Evolutionary conservation across 2,113 vertebrate genomes (phyloP), one percentile per base, ranked within the genome.

Genomic region (Elanoides forficatus): DNA sequence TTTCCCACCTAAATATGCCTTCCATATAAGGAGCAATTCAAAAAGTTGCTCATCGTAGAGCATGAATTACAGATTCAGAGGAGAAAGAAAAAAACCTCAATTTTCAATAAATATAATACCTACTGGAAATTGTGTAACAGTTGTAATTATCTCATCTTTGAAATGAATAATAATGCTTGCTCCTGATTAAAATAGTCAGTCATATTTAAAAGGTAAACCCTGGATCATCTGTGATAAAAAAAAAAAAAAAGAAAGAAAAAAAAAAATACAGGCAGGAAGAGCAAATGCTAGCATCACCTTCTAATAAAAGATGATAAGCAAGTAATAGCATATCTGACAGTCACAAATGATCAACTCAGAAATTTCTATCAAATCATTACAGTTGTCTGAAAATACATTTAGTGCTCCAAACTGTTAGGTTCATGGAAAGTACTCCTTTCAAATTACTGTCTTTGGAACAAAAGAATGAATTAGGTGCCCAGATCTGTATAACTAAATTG

Each of bases 391-490:
- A 97, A 95, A 93, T 68, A 43, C 10, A 94, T 86, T 82, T 56
- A 95, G 15, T 38, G 23, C 73, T 93, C 79, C 34, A 43, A 86
- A 93, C 18, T 38, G 59, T 56, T 80, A 84, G 14, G 30, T 88
- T 76, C 34, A 12, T 55, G 18, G 40, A 80, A 89, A 92, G 7
- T 38, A 59, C 18, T 88, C 45, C 70, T 95, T 86, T 87, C 40
- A 93, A 74, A 89, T 94, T 72, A 48, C 71, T 83, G 45, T 43
- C n/a, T 93, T 92, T 94, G 68, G 58, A 93, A 91, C 65, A 95
- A 84, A 95, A 89, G 56, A 84, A 92, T 82, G 63, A 86, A 73
- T 68, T 50, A 91, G 42, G 38, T 96, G 43, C 56, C 43, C n/a
- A 86, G 55, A 78, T 87, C 21, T 60, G 22, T 75, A 34, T 34